Evolutionary conservation across 2,888 invertebrate genomes (phyloP).

Genomic region (Plutella xylostella): DNA sequence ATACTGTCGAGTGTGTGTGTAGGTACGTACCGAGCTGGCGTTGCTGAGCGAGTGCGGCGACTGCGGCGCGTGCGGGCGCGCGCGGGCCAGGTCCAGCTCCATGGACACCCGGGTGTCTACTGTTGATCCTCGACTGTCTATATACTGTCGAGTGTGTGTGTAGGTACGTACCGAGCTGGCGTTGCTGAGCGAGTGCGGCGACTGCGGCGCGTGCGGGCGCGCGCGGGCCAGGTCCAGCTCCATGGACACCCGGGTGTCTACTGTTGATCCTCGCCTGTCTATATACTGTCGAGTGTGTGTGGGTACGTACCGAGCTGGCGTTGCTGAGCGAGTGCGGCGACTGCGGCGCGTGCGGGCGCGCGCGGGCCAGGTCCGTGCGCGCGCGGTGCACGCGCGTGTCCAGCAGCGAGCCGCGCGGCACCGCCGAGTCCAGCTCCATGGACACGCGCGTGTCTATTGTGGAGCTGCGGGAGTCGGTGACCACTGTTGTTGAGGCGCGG

Average conservation of each 20-base stretch:
- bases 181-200: slow-evolving; percentile 4
- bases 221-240: slow-evolving; percentile 84
- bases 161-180: slow-evolving; percentile 4
- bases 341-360: slow-evolving; percentile 22
- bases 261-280: slow-evolving; percentile 72
- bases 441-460: slow-evolving; percentile 41
- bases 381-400: slow-evolving; percentile 84
- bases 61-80: slow-evolving; percentile 16
- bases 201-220: slow-evolving; percentile 17
- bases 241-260: slow-evolving; percentile 85
- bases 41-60: slow-evolving; percentile 3
- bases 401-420: slow-evolving; percentile 84
- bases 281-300: slow-evolving; percentile 13
- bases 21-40: slow-evolving; percentile 4
- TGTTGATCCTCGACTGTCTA: not conserved
- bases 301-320: slow-evolving; percentile 6
- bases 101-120: too few species aligned
- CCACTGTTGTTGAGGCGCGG: too few species aligned
- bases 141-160: not conserved
- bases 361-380: slow-evolving; percentile 84
- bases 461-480: too few species aligned
- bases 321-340: slow-evolving; percentile 4
- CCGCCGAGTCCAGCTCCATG: slow-evolving; percentile 86
- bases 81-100: slow-evolving; percentile 87
- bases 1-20: not conserved